Evolutionary conservation across 2,888 invertebrate species (phyloP).

Genomic region (Cheilosia variabilis): DNA sequence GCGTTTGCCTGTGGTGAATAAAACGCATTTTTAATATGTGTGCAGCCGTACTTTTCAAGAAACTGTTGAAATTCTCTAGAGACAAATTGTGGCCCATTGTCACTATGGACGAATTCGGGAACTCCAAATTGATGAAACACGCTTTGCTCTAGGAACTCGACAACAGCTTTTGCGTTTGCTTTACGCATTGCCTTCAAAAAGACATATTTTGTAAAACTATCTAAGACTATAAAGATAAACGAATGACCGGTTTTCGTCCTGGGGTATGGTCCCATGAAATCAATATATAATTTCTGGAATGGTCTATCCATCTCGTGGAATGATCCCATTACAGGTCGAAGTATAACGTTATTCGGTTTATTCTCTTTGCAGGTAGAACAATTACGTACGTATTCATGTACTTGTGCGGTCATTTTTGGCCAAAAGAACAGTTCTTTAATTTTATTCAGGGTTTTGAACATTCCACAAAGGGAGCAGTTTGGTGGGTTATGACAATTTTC

Average conservation of each 20-base stretch:
- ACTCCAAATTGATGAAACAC: conserved; percentile 12
- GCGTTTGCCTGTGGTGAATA: conserved; percentile 22
- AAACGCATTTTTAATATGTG: conserved; percentile 8
- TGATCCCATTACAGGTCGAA: conserved; percentile 2
- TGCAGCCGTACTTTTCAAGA: too few relatives aligned
- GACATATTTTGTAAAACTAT: background rate
- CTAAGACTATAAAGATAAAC: background rate
- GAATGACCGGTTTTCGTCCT: background rate
- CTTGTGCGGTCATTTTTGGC: too few relatives aligned
- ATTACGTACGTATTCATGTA: background rate
- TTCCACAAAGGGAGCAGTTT: too few relatives aligned
- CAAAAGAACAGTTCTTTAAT: too few relatives aligned
- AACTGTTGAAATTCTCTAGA: background rate
- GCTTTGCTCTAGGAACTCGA: background rate
- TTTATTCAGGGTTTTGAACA: too few relatives aligned
- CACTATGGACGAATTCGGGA: too few relatives aligned
- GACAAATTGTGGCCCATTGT: too few relatives aligned
- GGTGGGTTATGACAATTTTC: too few relatives aligned
- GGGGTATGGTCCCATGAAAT: background rate
- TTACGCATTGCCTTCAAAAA: conserved; percentile 1
- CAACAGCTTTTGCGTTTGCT: background rate
- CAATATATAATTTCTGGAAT: background rate
- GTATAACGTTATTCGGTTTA: background rate
- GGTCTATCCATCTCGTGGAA: background rate
- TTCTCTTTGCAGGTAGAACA: background rate